Percentiles rank a stretch among this genome's conserved stretches.
phyloP scores from a whole-genome alignment of 2,888 invertebrate species.

The Ceratothoa steindachneri region DNA sequence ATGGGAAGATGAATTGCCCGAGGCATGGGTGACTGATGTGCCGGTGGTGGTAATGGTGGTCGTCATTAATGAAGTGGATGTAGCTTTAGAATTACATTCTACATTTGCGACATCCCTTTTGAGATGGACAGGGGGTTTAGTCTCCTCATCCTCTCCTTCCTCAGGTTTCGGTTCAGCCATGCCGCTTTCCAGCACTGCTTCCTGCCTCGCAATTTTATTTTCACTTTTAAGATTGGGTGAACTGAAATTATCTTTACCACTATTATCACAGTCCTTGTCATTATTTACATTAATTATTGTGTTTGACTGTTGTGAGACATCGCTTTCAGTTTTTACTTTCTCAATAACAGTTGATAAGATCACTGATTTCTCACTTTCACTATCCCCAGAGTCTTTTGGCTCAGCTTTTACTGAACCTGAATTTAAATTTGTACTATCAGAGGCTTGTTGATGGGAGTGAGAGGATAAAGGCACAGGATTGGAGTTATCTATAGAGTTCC shows the following conservation, averaged over 20 bases:
- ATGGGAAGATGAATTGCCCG: too few species aligned
- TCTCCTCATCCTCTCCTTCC: neutral
- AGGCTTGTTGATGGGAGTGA: slow-evolving; percentile 24
- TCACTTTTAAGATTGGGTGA: slow-evolving; percentile 3
- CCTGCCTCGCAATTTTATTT: neutral
- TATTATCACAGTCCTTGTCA: slow-evolving; percentile 46
- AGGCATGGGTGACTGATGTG: too few species aligned
- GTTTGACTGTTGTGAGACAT: slow-evolving; percentile 24
- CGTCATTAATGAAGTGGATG: too few species aligned
- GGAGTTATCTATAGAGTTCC: slow-evolving; percentile 42
- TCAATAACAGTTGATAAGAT: slow-evolving; percentile 27
- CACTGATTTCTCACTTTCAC: slow-evolving; percentile 30
- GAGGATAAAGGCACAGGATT: slow-evolving; percentile 46
- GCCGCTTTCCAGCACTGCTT: neutral
- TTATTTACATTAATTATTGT: slow-evolving; percentile 34
- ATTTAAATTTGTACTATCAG: slow-evolving; percentile 48
- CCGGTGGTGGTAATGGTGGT: too few species aligned
- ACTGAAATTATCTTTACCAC: slow-evolving; percentile 31
- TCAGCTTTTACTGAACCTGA: slow-evolving; percentile 34
- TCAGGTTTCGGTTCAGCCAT: too few species aligned
- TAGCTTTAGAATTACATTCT: too few species aligned
- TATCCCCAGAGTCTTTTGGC: slow-evolving; percentile 22
- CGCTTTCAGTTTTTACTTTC: slow-evolving; percentile 37
- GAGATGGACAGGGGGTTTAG: too few species aligned
- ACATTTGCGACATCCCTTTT: too few species aligned